These are phyloP conservation scores for Drosophila anceps DNA, from an alignment of 2,888 invertebrate genomes.

Conservation along the genomic window DNA sequence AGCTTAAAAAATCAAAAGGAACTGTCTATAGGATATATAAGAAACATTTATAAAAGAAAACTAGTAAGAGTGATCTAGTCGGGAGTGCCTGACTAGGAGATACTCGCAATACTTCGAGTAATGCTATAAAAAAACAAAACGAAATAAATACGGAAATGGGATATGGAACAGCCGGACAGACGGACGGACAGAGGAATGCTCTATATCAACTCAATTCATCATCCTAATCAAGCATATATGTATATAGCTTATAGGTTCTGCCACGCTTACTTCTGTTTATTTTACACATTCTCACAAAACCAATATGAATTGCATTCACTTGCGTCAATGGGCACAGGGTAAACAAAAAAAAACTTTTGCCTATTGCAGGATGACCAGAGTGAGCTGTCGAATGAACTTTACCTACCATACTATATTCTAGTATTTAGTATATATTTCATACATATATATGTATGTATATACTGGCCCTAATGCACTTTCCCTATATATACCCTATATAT, in stretches of 20 bases:
- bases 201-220: not conserved
- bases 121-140: not conserved
- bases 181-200: too few species aligned
- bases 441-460: not conserved
- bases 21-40: not conserved
- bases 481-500: not conserved
- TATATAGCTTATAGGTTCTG: too few species aligned
- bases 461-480: not conserved
- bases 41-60: not conserved
- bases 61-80: not conserved
- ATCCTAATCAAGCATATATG: not conserved
- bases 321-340: not conserved
- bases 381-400: not conserved
- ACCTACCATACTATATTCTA: not conserved
- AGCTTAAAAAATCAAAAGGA: too few species aligned
- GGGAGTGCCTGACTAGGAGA: not conserved
- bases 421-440: not conserved
- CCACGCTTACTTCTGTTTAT: not conserved
- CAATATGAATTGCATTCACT: not conserved
- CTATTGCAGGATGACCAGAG: not conserved
- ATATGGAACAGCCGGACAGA: not conserved
- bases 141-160: accelerated
- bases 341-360: too few species aligned
- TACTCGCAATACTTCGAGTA: not conserved
- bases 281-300: not conserved